Percentiles rank a stretch among this genome's conserved stretches.
phyloP scores from a whole-genome alignment of 2,113 vertebrate genomes.

The Trachemys scripta region DNA sequence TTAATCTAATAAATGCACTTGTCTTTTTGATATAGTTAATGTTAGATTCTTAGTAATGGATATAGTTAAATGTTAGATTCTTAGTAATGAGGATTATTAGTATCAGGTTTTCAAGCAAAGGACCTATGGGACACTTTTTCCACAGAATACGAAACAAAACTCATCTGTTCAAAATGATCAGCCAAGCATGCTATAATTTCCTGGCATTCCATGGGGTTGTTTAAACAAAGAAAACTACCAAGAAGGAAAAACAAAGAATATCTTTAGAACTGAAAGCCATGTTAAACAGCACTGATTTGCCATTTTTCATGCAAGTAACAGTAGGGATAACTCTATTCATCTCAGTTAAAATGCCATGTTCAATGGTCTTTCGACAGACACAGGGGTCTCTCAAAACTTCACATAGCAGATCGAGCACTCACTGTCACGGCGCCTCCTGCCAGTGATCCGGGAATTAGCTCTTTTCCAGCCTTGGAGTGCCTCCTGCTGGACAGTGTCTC shows the following conservation, averaged over 20 bases:
- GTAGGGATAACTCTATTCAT: neutral
- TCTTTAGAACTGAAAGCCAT: neutral
- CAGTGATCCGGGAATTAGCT: too few species aligned
- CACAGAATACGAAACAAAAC: slow-evolving; percentile 30
- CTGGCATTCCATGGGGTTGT: slow-evolving; percentile 14
- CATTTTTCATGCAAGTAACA: neutral
- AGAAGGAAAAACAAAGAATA: neutral
- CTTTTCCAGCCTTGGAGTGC: too few species aligned
- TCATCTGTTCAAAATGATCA: neutral
- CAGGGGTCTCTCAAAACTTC: neutral
- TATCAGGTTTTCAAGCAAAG: slow-evolving; percentile 28
- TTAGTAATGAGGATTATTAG: neutral
- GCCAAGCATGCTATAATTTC: slow-evolving; percentile 36
- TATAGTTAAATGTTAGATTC: slow-evolving; percentile 15
- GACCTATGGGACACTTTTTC: neutral
- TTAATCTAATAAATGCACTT: neutral
- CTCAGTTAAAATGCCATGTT: neutral
- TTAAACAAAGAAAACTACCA: neutral
- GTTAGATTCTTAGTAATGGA: neutral
- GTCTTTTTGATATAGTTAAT: slow-evolving; percentile 2
- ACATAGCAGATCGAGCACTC: too few species aligned
- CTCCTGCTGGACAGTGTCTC: too few species aligned
- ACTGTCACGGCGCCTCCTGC: too few species aligned
- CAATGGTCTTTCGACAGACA: neutral
- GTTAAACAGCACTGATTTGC: neutral